Base-by-base conservation (phyloP, 2,888 invertebrate species). In the Magallana nippona region DNA sequence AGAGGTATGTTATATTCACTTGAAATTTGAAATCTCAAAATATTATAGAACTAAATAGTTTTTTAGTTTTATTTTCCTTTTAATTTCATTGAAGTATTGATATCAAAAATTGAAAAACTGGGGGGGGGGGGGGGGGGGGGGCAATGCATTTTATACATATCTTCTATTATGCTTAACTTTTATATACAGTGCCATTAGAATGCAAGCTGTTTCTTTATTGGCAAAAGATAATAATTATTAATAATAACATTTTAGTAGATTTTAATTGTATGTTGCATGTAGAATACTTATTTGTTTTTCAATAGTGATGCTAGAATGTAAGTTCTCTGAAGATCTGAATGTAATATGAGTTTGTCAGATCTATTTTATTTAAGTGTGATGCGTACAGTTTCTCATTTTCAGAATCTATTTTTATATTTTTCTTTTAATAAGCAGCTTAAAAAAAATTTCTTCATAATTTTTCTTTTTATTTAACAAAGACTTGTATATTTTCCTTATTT, bases 1-100 rank as follows among this genome's bases (percentile, higher is more conserved):
- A 93, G 81, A 92, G 93, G 93, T 93, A 86, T 32, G n/a, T 19
- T 19, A 22, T 44, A 44, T 44, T 44, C 44, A 44, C 44, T 44
- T 44, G 44, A 44, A 44, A 44, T 44, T 3, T 5, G 44, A 44
- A 44, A 44, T 44, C 44, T 44, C 5, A 44, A 44, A 44, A 44
- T 44, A 8, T 44, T 44, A 8, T 44, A 44, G 44, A 8, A 8
- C 44, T 44, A 44, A 44, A 44, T 8, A 8, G 5, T 44, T 44
- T 44, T 44, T 44, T 44, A 44, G 44, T 44, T 44, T 44, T 44
- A 44, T 44, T 44, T 44, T 44, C 44, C 3, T 8, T 44, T 44
- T 0, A 44, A 44, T 44, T 44, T 44, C 8, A 44, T 44, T 44
- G 44, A 44, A 44, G 44, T 44, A 44, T 44, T 44, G 3, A 32